These are phyloP conservation scores for Ctena decussata DNA, from an alignment of 2,888 invertebrate species.

Conservation along the genomic window DNA sequence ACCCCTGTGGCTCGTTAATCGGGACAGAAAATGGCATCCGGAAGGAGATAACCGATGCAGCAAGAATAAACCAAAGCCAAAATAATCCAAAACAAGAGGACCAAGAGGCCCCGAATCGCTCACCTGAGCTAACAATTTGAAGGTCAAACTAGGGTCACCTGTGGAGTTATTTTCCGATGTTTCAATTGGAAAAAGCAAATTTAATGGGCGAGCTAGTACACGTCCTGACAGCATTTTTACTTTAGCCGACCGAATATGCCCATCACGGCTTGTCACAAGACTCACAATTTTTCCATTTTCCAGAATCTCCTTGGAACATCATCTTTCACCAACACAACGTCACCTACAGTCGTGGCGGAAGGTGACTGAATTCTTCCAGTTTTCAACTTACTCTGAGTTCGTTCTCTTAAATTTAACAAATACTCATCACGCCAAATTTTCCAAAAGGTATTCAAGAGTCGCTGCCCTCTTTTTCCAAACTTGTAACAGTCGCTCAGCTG, in stretches of 20 bases:
- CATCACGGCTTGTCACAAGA: background rate
- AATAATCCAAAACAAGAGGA: no score
- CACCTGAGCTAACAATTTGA: no score
- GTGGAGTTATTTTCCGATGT: background rate
- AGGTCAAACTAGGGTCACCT: no score
- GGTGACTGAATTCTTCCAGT: constrained; percentile 25
- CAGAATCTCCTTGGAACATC: constrained; percentile 16
- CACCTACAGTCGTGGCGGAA: constrained; percentile 22
- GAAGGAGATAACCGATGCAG: no score
- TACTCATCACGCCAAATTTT: constrained; percentile 53
- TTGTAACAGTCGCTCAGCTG: constrained; percentile 7
- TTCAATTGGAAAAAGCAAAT: background rate
- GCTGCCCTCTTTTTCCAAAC: constrained; percentile 49
- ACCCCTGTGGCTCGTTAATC: no score
- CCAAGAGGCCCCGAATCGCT: no score
- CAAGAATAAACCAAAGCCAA: no score
- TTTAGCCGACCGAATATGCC: background rate
- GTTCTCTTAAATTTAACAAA: constrained; percentile 41
- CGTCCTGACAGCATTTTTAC: background rate
- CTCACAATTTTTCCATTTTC: constrained; percentile 5
- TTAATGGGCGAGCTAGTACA: background rate
- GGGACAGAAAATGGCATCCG: no score
- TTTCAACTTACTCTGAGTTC: constrained; percentile 29
- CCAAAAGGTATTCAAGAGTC: constrained; percentile 37
- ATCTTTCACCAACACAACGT: constrained; percentile 33